Evolutionary conservation across 2,113 vertebrate genomes (phyloP).

Genomic region (Gobius niger): DNA sequence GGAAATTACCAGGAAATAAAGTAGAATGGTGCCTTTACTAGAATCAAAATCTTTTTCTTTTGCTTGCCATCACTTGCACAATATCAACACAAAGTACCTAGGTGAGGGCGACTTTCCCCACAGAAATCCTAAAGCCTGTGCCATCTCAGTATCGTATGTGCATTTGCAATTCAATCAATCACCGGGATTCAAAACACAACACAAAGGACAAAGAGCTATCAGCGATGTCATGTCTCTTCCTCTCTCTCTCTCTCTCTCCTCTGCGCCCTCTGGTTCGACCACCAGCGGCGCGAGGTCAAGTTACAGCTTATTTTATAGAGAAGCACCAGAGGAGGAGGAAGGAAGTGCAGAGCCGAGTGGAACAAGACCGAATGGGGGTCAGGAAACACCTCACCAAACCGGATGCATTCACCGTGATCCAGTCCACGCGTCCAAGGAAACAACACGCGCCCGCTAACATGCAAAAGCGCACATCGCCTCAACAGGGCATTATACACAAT

Average conservation of each 20-base stretch:
- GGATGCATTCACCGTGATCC: slow-evolving; percentile 49
- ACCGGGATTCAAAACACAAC: slow-evolving; percentile 56
- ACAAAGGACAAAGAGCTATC: slow-evolving; percentile 41
- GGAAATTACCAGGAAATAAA: too few relatives aligned
- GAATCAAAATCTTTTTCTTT: too few relatives aligned
- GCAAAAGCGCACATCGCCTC: slow-evolving; percentile 45
- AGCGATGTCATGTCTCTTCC: slow-evolving; percentile 54
- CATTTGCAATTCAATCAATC: slow-evolving; percentile 42
- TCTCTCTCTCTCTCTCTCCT: slow-evolving; percentile 38
- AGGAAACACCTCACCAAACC: slow-evolving; percentile 67
- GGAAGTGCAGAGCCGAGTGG: slow-evolving; percentile 63
- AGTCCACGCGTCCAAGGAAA: slow-evolving; percentile 59
- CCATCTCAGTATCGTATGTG: slow-evolving; percentile 12
- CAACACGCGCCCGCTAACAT: slow-evolving; percentile 57
- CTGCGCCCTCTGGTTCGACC: slow-evolving; percentile 40
- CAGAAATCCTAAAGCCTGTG: not conserved
- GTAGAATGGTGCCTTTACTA: too few relatives aligned
- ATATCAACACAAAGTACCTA: too few relatives aligned
- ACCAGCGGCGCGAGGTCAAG: slow-evolving; percentile 58
- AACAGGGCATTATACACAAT: slow-evolving; percentile 28
- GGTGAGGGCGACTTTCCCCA: not conserved
- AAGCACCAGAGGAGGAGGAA: slow-evolving; percentile 56
- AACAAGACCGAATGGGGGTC: slow-evolving; percentile 52
- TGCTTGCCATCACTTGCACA: too few relatives aligned
- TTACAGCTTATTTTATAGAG: slow-evolving; percentile 65